Conservation (phyloP, 2,888 invertebrate genomes). For the Ecdyonurus torrentis region DNA sequence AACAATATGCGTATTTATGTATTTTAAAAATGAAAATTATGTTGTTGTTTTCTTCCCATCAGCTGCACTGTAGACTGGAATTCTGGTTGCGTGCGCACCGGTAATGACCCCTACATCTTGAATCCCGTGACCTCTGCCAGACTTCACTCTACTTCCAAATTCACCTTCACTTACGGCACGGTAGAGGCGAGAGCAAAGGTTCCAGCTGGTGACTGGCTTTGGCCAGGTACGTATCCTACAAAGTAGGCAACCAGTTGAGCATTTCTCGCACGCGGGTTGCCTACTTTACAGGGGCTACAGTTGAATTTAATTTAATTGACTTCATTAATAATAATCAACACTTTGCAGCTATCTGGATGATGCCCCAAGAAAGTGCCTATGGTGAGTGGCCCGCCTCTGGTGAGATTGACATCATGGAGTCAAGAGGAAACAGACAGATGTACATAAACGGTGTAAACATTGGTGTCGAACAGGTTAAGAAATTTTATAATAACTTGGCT, state of each 20-base stretch:
- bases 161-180: constrained; percentile 45
- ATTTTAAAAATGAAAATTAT: no score
- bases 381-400: constrained; percentile 27
- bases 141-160: constrained; percentile 40
- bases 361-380: constrained; percentile 23
- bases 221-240: constrained; percentile 29
- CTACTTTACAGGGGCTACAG: not conserved
- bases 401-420: constrained; percentile 28
- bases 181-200: constrained; percentile 46
- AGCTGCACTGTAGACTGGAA: constrained; percentile 21
- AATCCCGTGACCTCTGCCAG: constrained; percentile 52
- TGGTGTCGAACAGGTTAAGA: constrained; percentile 15
- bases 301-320: no score
- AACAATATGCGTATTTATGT: no score
- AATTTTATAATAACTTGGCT: not conserved
- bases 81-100: constrained; percentile 40
- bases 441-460: constrained; percentile 13
- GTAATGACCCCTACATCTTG: constrained; percentile 31
- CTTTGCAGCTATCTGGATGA: constrained; percentile 25
- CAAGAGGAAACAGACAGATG: constrained; percentile 21
- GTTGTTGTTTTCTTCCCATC: no score
- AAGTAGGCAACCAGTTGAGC: not conserved
- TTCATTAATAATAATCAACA: no score
- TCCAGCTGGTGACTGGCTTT: constrained; percentile 56
- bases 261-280: not conserved